These are phyloP conservation scores for Trachymyrmex septentrionalis DNA, from an alignment of 1,140 invertebrate species.

Conservation along the genomic window DNA sequence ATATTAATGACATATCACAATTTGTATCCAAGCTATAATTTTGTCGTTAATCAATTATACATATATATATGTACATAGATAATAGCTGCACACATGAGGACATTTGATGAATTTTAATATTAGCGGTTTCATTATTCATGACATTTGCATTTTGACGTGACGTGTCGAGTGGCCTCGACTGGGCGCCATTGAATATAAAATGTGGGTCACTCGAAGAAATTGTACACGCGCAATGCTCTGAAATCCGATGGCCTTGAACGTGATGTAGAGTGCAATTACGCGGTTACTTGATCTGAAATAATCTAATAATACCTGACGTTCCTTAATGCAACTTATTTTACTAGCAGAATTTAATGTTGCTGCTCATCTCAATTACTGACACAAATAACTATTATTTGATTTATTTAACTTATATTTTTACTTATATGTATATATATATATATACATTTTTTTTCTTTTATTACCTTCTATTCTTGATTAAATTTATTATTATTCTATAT, in stretches of 20 bases:
- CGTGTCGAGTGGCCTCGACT: constrained; percentile 48
- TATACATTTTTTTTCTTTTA: background rate
- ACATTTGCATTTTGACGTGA: constrained; percentile 40
- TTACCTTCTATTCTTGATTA: background rate
- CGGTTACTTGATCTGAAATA: constrained; percentile 24
- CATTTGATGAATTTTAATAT: constrained; percentile 1
- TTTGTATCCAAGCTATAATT: background rate
- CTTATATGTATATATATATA: background rate
- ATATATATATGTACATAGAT: background rate
- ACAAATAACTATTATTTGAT: constrained; percentile 14
- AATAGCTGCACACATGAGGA: too few species aligned
- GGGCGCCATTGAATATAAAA: constrained; percentile 43
- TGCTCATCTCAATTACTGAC: background rate
- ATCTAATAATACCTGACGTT: background rate
- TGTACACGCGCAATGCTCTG: constrained; percentile 41
- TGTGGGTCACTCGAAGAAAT: constrained; percentile 68
- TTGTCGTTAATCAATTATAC: background rate
- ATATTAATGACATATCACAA: background rate
- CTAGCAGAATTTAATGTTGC: background rate
- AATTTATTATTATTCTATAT: background rate
- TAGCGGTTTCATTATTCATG: constrained; percentile 44
- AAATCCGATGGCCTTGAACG: constrained; percentile 64
- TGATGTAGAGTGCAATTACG: constrained; percentile 50
- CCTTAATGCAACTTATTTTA: background rate
- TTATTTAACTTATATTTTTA: background rate